Conservation (phyloP, 2,888 invertebrate genomes). For the Julus scanicus region DNA sequence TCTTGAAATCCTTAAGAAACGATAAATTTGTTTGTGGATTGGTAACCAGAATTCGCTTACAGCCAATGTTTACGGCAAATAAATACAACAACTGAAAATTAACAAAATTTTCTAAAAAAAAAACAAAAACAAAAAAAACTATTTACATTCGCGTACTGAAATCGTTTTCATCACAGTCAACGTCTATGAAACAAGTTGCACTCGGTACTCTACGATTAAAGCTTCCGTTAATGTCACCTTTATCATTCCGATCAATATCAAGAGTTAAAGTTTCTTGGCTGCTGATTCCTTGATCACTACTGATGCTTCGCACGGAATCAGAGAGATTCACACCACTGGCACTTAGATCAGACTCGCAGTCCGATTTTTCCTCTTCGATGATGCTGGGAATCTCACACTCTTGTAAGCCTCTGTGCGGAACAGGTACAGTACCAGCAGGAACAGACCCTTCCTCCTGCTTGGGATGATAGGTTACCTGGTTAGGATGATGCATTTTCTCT, state of each 20-base stretch:
- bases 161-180: not conserved
- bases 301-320: not conserved
- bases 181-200: conserved; percentile 14
- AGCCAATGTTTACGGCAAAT: not conserved
- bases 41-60: not conserved
- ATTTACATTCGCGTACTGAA: conserved; percentile 31
- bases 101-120: not conserved
- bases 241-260: not conserved
- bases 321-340: conserved; percentile 10
- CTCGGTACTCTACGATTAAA: no score
- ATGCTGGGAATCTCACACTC: conserved; percentile 38
- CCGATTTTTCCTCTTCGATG: conserved; percentile 48
- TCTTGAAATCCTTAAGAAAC: no score
- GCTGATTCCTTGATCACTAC: conserved; percentile 47
- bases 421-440: not conserved
- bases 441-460: not conserved
- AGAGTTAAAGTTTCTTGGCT: conserved; percentile 47
- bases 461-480: not conserved
- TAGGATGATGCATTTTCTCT: not conserved
- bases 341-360: not conserved
- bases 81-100: not conserved
- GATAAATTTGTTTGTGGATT: no score
- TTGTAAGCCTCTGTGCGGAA: not conserved
- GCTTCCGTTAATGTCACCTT: not conserved
- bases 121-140: no score